Base-by-base conservation (phyloP, 2,797 vertebrate genomes). In the Thalassophryne amazonica region DNA sequence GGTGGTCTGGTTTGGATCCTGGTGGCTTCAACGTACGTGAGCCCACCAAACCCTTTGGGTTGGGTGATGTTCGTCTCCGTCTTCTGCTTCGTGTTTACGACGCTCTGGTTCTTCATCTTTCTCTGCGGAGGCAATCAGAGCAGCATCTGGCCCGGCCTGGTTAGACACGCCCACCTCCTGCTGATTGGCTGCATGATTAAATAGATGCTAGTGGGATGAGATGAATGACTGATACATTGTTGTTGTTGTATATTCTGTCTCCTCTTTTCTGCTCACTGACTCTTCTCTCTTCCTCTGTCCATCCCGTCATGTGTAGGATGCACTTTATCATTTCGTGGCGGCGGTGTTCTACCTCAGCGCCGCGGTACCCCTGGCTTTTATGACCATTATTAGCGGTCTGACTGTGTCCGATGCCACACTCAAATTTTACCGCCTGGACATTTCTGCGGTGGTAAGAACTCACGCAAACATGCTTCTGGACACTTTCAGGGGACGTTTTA, bases 21-120 rank as follows among this genome's bases (percentile, higher is more conserved):
- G 56, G 82, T 97, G 21, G 91, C 94, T 0, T 90, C 92, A 0
- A 89, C 89, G 0, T 55, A 1, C 0, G 85, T 96, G 20, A 0
- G 0, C 0, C 51, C 0, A 0, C 0, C 55, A 0, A 65, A 91
- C 0, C 24, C 89, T 46, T 86, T 92, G 81, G 95, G 92, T 54
- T 96, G 95, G 94, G 92, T 96, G 79, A 96, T 95, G 94, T 95
- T 95, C 2, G 93, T 96, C 42, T 95, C 93, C 0, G 77, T 96
- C 54, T 93, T 92, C 81, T 96, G 94, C 83, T 96, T 0, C 23
- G 0, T 0, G 59, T 94, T 84, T 21, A n/a, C 0, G 3, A 87
- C 62, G 0, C 57, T 95, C 49, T 86, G 94, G 73, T 48, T 93
- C 56, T 69, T 96, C 61, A 89, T 93, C 55, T 21, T 92, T 12